Evolutionary conservation across 2,888 invertebrate genomes (phyloP), one percentile per base, ranked within the genome.

Genomic region (Euspilapteryx auroguttella): DNA sequence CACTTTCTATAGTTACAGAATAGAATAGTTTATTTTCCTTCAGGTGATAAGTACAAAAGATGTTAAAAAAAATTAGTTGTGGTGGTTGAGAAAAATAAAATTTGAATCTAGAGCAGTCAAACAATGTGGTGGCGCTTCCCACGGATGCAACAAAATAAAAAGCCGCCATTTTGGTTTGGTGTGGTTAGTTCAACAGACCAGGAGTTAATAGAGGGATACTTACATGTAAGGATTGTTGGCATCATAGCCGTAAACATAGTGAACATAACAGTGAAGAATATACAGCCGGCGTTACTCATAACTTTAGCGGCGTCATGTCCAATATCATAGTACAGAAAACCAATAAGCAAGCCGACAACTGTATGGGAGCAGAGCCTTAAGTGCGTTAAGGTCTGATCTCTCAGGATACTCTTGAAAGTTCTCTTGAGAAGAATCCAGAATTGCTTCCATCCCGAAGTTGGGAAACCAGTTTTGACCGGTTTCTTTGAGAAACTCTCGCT

Each of bases 211-310:
- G 4, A 28, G 12, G 15, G 27, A 27, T 37, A 84, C 92, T 89
- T 75, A 96, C 96, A 97, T 53, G 97, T 96, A 46, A 96, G 82
- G 49, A 97, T 94, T 27, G 96, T 97, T 37, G 96, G 95, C 96
- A 97, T 97, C 88, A 97, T 92, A 27, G 96, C 94, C 29, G 95
- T 94, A 61, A 96, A 97, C 87, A 95, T 95, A 40, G 95, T 88
- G 65, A 97, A 97, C 69, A 97, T 85, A 41, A 94, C 88, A 39
- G 93, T 94, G 71, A 97, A 96, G 78, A 97, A 97, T 42, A 97
- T 83, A 64, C 93, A 95, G 24, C 95, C 95, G 13, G 94, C 89
- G 51, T 97, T 97, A 65, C 94, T 95, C 80, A 87, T 89, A 13
- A 93, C 93, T 69, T 95, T 94, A 28, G 89, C 88, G 11, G 94